A percentile compares a stretch with the other conserved stretches of the same genome.
These are phyloP conservation scores for Drosophila multiciliata DNA, from an alignment of 2,888 invertebrate genomes.

Conservation along the genomic window DNA sequence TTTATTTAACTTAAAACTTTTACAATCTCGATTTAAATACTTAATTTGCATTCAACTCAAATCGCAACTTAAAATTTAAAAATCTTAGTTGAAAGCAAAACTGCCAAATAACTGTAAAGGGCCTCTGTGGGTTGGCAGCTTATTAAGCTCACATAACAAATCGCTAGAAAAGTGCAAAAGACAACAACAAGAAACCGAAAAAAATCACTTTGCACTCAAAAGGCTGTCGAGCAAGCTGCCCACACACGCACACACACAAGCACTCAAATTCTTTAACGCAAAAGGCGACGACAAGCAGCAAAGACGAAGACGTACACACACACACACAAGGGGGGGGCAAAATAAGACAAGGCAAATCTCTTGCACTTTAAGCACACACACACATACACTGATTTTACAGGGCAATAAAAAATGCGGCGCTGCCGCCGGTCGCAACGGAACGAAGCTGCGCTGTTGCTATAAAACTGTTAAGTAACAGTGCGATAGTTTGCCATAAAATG, in stretches of 20 bases:
- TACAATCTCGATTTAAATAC: neutral
- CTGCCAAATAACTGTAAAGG: constrained; percentile 23
- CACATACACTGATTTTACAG: constrained; percentile 46
- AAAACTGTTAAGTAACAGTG: constrained; percentile 50
- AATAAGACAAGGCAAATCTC: constrained; percentile 40
- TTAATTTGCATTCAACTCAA: neutral
- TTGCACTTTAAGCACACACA: constrained; percentile 52
- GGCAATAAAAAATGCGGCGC: constrained; percentile 52
- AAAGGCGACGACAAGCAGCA: constrained; percentile 36
- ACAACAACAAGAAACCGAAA: constrained; percentile 1
- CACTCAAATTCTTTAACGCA: constrained; percentile 49
- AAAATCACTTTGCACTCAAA: constrained; percentile 73
- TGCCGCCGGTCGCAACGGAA: constrained; percentile 19
- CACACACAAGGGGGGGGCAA: constrained; percentile 10
- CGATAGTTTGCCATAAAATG: constrained; percentile 46
- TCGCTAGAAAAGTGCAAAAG: constrained; percentile 53
- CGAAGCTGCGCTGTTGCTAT: constrained; percentile 44
- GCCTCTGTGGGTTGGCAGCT: constrained; percentile 32
- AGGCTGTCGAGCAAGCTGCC: constrained; percentile 47
- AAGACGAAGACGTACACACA: constrained; percentile 32
- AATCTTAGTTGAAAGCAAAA: constrained; percentile 1
- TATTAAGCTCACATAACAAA: constrained; percentile 48
- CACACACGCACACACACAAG: constrained; percentile 30
- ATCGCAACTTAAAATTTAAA: neutral
- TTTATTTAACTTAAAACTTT: neutral